Percentiles rank a stretch among this genome's conserved stretches.
Evolutionary conservation across 2,888 invertebrate species (phyloP).

Genomic region (Plutella xylostella): DNA sequence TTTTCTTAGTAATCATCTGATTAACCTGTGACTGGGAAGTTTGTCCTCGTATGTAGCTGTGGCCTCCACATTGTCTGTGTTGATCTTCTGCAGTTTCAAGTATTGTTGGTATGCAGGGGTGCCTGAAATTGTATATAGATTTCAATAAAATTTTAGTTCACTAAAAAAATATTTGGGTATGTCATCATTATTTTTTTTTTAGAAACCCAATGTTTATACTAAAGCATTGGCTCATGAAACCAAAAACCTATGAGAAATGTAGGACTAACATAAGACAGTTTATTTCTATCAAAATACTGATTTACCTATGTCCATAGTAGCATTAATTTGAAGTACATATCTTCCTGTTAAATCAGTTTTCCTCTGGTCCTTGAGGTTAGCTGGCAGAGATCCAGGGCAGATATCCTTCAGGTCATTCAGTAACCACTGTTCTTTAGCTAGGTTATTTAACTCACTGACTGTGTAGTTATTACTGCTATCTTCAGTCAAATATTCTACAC

Average conservation of each 20-base stretch:
- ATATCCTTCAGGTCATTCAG: slow-evolving; percentile 74
- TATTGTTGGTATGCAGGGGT: slow-evolving; percentile 71
- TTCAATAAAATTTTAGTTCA: no score
- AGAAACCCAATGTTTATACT: no score
- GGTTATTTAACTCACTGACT: slow-evolving; percentile 59
- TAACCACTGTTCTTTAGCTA: slow-evolving; percentile 76
- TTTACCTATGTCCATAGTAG: slow-evolving; percentile 70
- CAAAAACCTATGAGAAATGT: no score
- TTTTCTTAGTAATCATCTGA: no score
- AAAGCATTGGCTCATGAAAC: no score
- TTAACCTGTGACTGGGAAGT: slow-evolving; percentile 44
- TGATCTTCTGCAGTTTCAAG: slow-evolving; percentile 65
- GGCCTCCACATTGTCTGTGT: slow-evolving; percentile 59
- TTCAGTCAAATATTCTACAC: slow-evolving; percentile 65
- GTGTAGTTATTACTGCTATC: slow-evolving; percentile 44
- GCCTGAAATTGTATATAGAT: no score
- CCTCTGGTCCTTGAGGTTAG: slow-evolving; percentile 52
- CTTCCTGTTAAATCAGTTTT: slow-evolving; percentile 61
- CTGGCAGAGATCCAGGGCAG: slow-evolving; percentile 71
- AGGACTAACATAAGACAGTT: no score
- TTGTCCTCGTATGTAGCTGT: slow-evolving; percentile 64
- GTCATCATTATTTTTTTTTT: no score
- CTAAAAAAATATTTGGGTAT: no score
- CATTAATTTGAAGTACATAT: slow-evolving; percentile 74
- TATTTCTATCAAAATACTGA: no score